A percentile compares a stretch with the other conserved stretches of the same genome.
Conservation (phyloP, 2,888 invertebrate genomes). For the Cinara cedri region DNA sequence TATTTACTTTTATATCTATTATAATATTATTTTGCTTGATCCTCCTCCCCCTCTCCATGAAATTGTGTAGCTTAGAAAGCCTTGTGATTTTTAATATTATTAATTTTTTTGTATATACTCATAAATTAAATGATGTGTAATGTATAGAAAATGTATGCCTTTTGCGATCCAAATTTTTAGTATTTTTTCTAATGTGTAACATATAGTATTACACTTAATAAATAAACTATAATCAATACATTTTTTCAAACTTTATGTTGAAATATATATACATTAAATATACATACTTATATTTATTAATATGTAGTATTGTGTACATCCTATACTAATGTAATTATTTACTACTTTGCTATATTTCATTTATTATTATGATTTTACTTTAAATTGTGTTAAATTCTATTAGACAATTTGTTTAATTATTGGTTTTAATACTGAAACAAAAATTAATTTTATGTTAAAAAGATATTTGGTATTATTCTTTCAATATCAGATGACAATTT, state of each 20-base stretch:
- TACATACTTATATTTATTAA: neutral
- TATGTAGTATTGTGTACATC: neutral
- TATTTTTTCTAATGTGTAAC: constrained; percentile 34
- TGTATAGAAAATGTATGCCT: constrained; percentile 12
- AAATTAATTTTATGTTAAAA: constrained; percentile 2
- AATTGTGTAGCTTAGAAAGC: constrained; percentile 20
- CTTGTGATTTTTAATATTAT: constrained; percentile 49
- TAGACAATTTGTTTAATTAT: neutral
- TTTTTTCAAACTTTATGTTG: constrained; percentile 28
- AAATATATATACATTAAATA: neutral
- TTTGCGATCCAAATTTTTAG: constrained; percentile 35
- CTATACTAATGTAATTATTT: constrained; percentile 16
- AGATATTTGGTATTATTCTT: neutral
- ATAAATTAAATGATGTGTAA: constrained; percentile 1
- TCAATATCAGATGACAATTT: neutral
- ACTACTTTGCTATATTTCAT: constrained; percentile 21
- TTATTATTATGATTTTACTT: constrained; percentile 21
- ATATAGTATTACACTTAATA: constrained; percentile 33
- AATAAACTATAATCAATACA: constrained; percentile 19
- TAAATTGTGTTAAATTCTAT: constrained; percentile 11
- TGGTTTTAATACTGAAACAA: constrained; percentile 10
- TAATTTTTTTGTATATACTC: constrained; percentile 39
- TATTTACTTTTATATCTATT: constrained; percentile 53
- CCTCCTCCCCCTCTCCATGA: constrained; percentile 24
- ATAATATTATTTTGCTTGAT: constrained; percentile 42